Evolutionary conservation across 2,888 invertebrate species (phyloP).

Genomic region (Acleris sparsana): DNA sequence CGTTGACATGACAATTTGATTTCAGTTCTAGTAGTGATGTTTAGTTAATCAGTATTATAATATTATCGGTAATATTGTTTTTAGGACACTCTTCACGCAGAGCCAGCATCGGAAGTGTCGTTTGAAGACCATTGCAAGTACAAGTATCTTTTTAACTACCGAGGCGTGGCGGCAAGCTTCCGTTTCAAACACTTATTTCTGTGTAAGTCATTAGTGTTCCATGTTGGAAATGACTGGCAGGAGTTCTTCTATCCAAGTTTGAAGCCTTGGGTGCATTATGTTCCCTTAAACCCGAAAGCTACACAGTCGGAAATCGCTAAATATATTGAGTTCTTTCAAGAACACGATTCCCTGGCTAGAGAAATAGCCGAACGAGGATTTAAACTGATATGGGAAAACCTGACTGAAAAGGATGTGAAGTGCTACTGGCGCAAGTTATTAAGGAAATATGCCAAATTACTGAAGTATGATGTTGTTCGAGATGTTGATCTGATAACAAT

Average conservation of each 20-base stretch:
- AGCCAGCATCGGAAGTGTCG: constrained; percentile 93
- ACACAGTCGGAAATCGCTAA: constrained; percentile 87
- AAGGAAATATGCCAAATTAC: constrained; percentile 87
- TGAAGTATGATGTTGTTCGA: constrained; percentile 86
- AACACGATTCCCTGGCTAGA: constrained; percentile 88
- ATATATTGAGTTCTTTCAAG: constrained; percentile 88
- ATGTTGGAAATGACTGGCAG: constrained; percentile 96
- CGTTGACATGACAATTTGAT: too few relatives aligned
- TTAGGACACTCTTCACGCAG: constrained; percentile 92
- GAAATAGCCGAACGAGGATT: constrained; percentile 93
- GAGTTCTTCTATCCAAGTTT: constrained; percentile 97
- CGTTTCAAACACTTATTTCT: constrained; percentile 97
- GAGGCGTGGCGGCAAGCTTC: constrained; percentile 98
- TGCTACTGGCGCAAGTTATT: constrained; percentile 95
- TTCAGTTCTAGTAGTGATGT: too few relatives aligned
- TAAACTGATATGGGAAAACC: constrained; percentile 91
- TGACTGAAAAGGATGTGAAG: constrained; percentile 90
- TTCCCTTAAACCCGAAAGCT: constrained; percentile 89
- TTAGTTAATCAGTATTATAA: background rate
- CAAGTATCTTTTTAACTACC: constrained; percentile 97
- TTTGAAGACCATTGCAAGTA: constrained; percentile 96
- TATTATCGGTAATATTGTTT: too few relatives aligned
- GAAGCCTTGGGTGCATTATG: constrained; percentile 97
- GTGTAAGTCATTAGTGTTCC: constrained; percentile 96
- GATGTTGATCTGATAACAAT: constrained; percentile 85